These are phyloP conservation scores for Macrotrachela quadricornifera DNA, from an alignment of 1,140 invertebrate genomes.

Conservation along the genomic window DNA sequence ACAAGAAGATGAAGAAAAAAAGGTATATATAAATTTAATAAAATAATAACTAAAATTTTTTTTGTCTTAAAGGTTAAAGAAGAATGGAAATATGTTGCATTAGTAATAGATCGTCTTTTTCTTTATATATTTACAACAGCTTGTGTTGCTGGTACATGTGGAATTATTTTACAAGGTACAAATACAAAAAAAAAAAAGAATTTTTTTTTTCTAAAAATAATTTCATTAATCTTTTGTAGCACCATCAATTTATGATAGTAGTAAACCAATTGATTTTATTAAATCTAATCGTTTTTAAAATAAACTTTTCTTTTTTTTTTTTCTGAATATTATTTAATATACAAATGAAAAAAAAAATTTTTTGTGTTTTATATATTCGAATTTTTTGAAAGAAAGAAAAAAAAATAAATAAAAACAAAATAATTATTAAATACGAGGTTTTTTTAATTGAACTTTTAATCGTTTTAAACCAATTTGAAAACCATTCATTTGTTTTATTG, in stretches of 20 bases:
- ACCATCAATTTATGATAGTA: conserved; percentile 32
- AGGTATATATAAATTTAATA: conserved; percentile 7
- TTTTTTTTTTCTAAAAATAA: no score
- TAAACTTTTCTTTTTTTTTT: no score
- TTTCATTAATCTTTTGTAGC: conserved; percentile 59
- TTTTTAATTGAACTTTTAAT: conserved; percentile 87
- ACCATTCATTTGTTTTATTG: conserved; percentile 84
- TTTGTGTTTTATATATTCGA: no score
- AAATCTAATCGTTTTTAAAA: neutral
- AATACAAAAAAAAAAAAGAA: no score
- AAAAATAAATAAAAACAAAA: no score
- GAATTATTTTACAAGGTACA: conserved; percentile 1
- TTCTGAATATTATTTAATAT: no score
- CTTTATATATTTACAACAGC: conserved; percentile 29
- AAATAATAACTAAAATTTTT: neutral
- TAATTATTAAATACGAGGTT: conserved; percentile 27
- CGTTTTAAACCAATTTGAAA: conserved; percentile 91
- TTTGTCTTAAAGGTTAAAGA: conserved; percentile 10
- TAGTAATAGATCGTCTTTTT: conserved; percentile 19
- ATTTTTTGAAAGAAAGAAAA: no score
- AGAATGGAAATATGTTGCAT: conserved; percentile 14
- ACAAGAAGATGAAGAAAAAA: conserved; percentile 51
- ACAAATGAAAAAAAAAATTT: no score
- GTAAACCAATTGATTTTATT: neutral
- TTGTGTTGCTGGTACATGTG: conserved; percentile 24